Conservation (phyloP, 2,797 vertebrate species). For the Hippopotamyrus pictus region DNA sequence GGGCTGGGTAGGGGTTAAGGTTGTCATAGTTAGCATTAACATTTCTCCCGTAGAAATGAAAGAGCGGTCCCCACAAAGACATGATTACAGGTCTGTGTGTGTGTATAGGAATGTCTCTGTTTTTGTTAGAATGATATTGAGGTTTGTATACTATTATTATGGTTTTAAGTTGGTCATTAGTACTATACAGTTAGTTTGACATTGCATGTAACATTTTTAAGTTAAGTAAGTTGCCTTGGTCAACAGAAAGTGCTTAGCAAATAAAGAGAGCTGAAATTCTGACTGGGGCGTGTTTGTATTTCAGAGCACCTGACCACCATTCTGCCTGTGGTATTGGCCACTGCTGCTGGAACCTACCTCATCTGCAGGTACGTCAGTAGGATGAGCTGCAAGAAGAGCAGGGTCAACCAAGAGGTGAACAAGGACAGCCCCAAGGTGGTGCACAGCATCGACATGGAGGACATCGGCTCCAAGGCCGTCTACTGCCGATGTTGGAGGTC, state of each 20-base stretch:
- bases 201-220: too few relatives aligned
- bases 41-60: neutral
- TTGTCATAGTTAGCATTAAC: neutral
- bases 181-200: neutral
- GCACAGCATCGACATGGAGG: constrained; percentile 70
- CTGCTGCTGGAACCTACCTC: constrained; percentile 56
- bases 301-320: constrained; percentile 58
- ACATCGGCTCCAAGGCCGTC: constrained; percentile 62
- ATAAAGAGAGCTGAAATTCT: neutral
- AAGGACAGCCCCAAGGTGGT: constrained; percentile 71
- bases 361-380: constrained; percentile 51
- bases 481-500: constrained; percentile 76
- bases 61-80: neutral
- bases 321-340: constrained; percentile 57
- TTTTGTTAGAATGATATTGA: neutral
- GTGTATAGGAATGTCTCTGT: neutral
- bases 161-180: neutral
- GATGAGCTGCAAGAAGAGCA: constrained; percentile 47
- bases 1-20: neutral
- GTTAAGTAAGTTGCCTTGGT: neutral
- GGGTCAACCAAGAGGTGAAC: constrained; percentile 53
- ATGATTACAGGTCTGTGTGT: neutral
- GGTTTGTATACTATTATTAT: neutral
- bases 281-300: constrained; percentile 24
- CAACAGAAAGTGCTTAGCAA: neutral